These are phyloP conservation scores for Stichopus chloronotus DNA, from an alignment of 35 echinoderm and acorn worm genomes.

Conservation along the genomic window DNA sequence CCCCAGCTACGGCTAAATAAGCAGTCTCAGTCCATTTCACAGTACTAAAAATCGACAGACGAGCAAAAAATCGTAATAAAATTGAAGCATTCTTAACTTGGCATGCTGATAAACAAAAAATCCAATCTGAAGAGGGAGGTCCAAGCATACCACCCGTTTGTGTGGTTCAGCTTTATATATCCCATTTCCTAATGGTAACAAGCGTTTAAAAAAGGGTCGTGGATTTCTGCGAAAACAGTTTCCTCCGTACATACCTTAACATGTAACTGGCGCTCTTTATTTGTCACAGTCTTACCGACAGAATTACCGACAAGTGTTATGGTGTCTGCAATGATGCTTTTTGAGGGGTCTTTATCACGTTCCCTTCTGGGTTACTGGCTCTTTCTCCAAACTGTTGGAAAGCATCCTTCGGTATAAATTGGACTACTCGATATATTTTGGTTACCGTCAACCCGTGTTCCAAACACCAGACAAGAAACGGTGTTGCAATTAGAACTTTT, in stretches of 20 bases:
- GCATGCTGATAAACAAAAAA: constrained; percentile 59
- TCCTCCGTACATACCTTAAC: constrained; percentile 6
- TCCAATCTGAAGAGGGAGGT: constrained; percentile 70
- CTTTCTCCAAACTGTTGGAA: constrained; percentile 44
- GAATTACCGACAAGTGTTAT: constrained; percentile 68
- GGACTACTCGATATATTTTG: constrained; percentile 32
- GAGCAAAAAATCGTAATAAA: too few relatives aligned
- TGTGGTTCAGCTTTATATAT: constrained; percentile 38
- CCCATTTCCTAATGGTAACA: neutral
- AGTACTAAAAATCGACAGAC: too few relatives aligned
- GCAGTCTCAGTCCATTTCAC: too few relatives aligned
- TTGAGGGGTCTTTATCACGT: constrained; percentile 56
- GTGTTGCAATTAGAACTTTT: constrained; percentile 54
- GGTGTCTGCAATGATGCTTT: constrained; percentile 64
- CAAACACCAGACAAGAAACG: neutral
- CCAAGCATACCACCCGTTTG: constrained; percentile 24
- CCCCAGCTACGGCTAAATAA: too few relatives aligned
- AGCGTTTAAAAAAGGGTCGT: constrained; percentile 52
- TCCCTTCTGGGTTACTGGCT: constrained; percentile 26
- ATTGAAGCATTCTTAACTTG: too few relatives aligned
- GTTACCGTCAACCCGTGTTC: constrained; percentile 18
- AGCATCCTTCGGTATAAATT: constrained; percentile 44
- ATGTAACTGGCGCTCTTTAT: constrained; percentile 52
- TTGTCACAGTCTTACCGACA: constrained; percentile 57
- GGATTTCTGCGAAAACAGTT: constrained; percentile 2